These are phyloP conservation scores for Anguilla pacifica DNA, from an alignment of 2,797 vertebrate species.

Conservation along the genomic window DNA sequence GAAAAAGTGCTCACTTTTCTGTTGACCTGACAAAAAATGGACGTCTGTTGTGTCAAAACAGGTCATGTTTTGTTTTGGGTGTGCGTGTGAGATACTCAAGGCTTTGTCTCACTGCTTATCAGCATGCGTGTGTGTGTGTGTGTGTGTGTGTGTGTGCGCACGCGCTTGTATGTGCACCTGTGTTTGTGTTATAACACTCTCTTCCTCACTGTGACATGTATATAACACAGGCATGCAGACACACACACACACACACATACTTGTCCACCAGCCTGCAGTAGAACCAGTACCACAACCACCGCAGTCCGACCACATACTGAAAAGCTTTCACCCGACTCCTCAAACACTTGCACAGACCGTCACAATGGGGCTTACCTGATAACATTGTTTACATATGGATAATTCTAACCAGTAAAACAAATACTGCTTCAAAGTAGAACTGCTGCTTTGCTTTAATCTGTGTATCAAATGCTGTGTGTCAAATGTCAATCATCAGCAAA, in stretches of 20 bases:
- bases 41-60: not conserved
- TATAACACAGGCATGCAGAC: not conserved
- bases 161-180: no score
- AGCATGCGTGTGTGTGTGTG: not conserved
- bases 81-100: not conserved
- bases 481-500: not conserved
- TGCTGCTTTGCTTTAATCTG: not conserved
- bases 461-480: not conserved
- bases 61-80: not conserved
- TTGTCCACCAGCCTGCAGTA: not conserved
- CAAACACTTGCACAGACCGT: not conserved
- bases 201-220: not conserved
- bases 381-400: not conserved
- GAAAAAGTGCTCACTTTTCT: not conserved
- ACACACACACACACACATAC: not conserved
- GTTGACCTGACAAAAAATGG: not conserved
- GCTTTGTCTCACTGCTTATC: not conserved
- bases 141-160: not conserved
- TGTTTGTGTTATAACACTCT: not conserved
- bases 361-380: not conserved
- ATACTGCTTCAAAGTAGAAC: not conserved
- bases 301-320: not conserved
- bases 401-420: not conserved
- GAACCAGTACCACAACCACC: not conserved
- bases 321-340: not conserved